Conservation (phyloP, 2,888 invertebrate species). For the Tachina lurida region DNA sequence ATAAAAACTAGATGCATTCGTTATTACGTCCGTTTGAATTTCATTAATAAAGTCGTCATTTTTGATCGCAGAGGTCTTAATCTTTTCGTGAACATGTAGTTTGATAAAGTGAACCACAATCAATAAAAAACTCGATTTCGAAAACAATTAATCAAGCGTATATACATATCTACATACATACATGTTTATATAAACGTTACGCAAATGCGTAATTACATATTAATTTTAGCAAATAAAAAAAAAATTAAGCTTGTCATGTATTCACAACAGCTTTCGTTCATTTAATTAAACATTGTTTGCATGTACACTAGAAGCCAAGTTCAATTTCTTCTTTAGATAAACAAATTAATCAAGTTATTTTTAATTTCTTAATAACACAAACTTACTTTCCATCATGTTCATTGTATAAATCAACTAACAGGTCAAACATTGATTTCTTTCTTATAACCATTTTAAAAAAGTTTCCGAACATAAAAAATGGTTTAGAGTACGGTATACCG, state of each 20-base stretch:
- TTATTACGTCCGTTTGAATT: too few species aligned
- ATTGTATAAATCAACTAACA: constrained; percentile 83
- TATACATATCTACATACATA: not conserved
- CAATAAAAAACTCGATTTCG: too few species aligned
- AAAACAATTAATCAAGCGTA: not conserved
- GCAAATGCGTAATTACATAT: not conserved
- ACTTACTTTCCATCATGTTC: constrained; percentile 82
- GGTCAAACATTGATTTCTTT: constrained; percentile 83
- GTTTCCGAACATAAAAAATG: constrained; percentile 68
- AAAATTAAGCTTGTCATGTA: constrained; percentile 51
- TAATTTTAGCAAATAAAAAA: not conserved
- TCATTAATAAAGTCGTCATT: too few species aligned
- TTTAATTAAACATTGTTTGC: constrained; percentile 66
- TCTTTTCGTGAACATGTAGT: too few species aligned
- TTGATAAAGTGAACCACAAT: too few species aligned
- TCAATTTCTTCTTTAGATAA: constrained; percentile 13
- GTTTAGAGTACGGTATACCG: constrained; percentile 68
- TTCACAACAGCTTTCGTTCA: not conserved
- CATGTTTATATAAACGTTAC: not conserved
- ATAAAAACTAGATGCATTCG: too few species aligned
- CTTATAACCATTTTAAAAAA: constrained; percentile 73
- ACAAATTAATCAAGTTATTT: not conserved
- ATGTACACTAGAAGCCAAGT: constrained; percentile 66
- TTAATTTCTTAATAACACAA: not conserved
- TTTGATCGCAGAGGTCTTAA: too few species aligned